Conservation (phyloP, 2,113 vertebrate genomes). For the Oreochromis aureus region DNA sequence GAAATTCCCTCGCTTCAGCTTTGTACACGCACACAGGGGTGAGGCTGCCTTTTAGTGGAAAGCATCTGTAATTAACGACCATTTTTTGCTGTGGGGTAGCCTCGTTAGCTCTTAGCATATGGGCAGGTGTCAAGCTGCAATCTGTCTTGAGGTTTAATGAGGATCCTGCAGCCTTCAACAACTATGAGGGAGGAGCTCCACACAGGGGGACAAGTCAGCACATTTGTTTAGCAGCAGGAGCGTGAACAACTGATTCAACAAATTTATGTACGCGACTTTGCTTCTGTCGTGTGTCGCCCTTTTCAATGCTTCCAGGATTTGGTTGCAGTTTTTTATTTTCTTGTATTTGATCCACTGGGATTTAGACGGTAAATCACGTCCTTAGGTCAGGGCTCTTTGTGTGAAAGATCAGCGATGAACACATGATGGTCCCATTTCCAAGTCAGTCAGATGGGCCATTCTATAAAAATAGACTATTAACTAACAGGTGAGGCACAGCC, state of each 20-base stretch:
- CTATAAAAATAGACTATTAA: not conserved
- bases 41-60: slow-evolving; percentile 22
- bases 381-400: not conserved
- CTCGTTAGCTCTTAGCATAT: slow-evolving; percentile 74
- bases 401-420: not conserved
- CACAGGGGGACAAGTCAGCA: slow-evolving; percentile 18
- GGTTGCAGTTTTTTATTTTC: not conserved
- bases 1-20: not conserved
- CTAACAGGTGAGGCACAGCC: not conserved
- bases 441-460: not conserved
- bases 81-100: slow-evolving; percentile 59
- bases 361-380: not conserved
- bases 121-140: slow-evolving; percentile 58
- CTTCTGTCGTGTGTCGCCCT: not conserved
- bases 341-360: not conserved
- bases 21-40: not conserved
- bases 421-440: not conserved
- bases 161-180: slow-evolving; percentile 21
- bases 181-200: not conserved
- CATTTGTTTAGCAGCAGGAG: not conserved
- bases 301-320: not conserved
- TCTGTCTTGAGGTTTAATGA: slow-evolving; percentile 67
- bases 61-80: slow-evolving; percentile 38
- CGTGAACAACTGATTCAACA: not conserved
- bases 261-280: not conserved